Percentiles rank a stretch among this genome's conserved stretches.
phyloP scores from a whole-genome alignment of 2,888 invertebrate genomes.

The Drosophila villosipedis region DNA sequence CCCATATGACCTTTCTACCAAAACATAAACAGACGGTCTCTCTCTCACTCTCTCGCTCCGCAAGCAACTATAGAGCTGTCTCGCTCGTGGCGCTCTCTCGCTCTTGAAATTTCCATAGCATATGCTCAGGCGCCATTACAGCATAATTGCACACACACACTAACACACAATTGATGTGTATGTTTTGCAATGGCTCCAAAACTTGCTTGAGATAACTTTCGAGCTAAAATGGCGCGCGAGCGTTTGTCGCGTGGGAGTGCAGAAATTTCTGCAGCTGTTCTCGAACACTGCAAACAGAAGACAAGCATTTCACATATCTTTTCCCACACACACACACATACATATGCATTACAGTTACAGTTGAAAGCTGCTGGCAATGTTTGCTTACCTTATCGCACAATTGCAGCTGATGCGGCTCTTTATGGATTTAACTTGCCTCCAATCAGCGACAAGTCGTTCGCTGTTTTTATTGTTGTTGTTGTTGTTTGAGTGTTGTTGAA shows the following conservation, averaged over 20 bases:
- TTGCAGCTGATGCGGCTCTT: slow-evolving; percentile 72
- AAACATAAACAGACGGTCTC: slow-evolving; percentile 57
- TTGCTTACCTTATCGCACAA: slow-evolving; percentile 76
- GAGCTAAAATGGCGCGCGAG: slow-evolving; percentile 60
- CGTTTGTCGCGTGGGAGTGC: slow-evolving; percentile 61
- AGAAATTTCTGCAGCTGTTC: slow-evolving; percentile 73
- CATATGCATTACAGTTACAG: slow-evolving; percentile 4
- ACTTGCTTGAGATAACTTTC: slow-evolving; percentile 50
- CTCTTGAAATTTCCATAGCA: slow-evolving; percentile 59
- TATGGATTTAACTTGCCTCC: slow-evolving; percentile 45
- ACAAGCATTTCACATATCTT: slow-evolving; percentile 1
- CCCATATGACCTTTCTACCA: slow-evolving; percentile 72
- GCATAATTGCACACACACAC: slow-evolving; percentile 26
- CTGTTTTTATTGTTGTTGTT: slow-evolving; percentile 38
- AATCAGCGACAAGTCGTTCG: slow-evolving; percentile 61
- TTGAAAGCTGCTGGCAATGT: slow-evolving; percentile 27
- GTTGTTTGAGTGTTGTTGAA: slow-evolving; percentile 39
- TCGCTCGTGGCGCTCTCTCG: slow-evolving; percentile 33
- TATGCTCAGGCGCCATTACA: slow-evolving; percentile 74
- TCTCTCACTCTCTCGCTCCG: slow-evolving; percentile 3
- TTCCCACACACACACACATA: slow-evolving; percentile 3
- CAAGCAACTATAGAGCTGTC: slow-evolving; percentile 38
- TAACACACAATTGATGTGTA: slow-evolving; percentile 2
- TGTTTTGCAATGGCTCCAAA: slow-evolving; percentile 38
- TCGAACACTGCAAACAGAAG: slow-evolving; percentile 39